These are phyloP conservation scores for Pogonocherus hispidulus DNA, from an alignment of 2,888 invertebrate species.

Conservation along the genomic window DNA sequence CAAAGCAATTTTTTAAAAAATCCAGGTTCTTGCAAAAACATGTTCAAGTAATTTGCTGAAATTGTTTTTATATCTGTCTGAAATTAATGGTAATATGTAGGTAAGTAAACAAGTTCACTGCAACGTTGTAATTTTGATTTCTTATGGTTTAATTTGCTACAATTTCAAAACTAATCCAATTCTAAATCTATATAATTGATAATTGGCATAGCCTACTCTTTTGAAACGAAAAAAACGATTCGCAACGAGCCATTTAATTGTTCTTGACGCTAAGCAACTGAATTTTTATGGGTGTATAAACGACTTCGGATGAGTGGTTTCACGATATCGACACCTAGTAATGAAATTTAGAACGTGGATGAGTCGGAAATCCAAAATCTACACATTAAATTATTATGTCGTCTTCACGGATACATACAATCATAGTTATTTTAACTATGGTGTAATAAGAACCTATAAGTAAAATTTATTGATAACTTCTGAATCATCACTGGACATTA, in stretches of 20 bases:
- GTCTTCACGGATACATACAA: too few relatives aligned
- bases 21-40: background rate
- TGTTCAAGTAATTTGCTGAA: background rate
- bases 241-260: background rate
- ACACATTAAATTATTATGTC: background rate
- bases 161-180: background rate
- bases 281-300: background rate
- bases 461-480: background rate
- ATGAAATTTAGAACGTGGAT: background rate
- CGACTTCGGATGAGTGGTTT: background rate
- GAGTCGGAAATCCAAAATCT: too few relatives aligned
- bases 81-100: too few relatives aligned
- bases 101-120: background rate
- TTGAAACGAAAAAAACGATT: background rate
- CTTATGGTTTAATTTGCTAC: too few relatives aligned
- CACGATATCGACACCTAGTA: background rate
- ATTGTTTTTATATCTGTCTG: background rate
- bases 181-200: background rate
- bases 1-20: too few relatives aligned
- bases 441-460: background rate
- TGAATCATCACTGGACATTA: background rate
- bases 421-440: too few relatives aligned
- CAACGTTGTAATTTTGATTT: too few relatives aligned
- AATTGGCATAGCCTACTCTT: background rate
- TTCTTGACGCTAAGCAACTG: background rate